Evolutionary conservation across 2,113 vertebrate species (phyloP), one percentile per base, ranked within the genome.

Genomic region (Rostratula benghalensis): DNA sequence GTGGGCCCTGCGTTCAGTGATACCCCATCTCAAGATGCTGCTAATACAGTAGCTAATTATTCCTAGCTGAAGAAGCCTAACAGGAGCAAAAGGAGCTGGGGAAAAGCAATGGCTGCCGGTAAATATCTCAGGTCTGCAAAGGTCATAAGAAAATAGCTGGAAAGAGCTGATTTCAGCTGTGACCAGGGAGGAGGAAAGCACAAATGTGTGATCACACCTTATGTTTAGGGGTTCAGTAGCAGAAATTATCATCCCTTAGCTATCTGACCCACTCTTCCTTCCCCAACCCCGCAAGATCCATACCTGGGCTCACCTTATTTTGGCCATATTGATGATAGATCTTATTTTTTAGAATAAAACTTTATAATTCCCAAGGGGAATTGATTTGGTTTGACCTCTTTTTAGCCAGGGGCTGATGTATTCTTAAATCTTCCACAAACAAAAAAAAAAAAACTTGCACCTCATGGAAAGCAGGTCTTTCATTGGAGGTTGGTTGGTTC

Each of bases 41-140:
- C 33, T 94, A 93, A 96, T 87, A 97, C 94, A 97, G 33, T 97
- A 95, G 97, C 96, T 95, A 97, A 97, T 97, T 94, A 69, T 92
- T 97, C 77, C 96, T 96, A 86, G 65, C 94, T 95, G 97, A 98
- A 94, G 97, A 96, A 93, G 73, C 96, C 92, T 65, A 90, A 93
- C 77, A 37, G 90, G 43, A 95, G 90, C 93, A 96, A 95, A 97
- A 97, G 91, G 93, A 95, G 88, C 92, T 87, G 83, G 87, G 90
- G 41, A 87, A 95, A 96, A 97, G 97, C 98, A 89, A 99, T 99
- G 99, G 98, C 99, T 98, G 98, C 99, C 6, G 98, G 99, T 99
- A 98, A 98, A 85, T 83, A 91, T 89, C 83, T 83, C n/a, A 51
- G 46, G 17, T 91, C 15, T n/a, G 33, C 57, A 94, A 43, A 57